phyloP scores from a whole-genome alignment of 1,140 invertebrate genomes.

The Heliconius melpomene region DNA sequence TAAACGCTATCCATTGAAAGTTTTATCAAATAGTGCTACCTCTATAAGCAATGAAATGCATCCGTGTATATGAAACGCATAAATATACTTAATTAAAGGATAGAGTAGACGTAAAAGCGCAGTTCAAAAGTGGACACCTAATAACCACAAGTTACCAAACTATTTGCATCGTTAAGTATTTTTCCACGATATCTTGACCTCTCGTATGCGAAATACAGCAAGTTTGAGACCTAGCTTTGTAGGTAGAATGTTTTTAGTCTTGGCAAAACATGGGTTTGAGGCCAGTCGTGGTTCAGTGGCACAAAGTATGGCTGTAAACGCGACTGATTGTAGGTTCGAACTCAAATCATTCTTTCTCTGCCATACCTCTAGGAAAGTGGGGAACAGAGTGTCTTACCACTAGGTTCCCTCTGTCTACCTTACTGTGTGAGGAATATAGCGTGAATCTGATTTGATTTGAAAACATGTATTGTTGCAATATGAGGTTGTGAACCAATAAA shows the following conservation, averaged over 20 bases:
- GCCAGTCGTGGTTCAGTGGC: too few relatives aligned
- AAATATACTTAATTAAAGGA: not conserved
- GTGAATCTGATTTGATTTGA: too few relatives aligned
- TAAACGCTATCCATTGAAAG: slow-evolving; percentile 17
- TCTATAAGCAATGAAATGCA: not conserved
- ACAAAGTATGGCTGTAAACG: too few relatives aligned
- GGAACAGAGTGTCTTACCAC: too few relatives aligned
- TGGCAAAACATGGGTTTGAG: not conserved
- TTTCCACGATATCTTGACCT: slow-evolving; percentile 59
- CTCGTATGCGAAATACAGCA: slow-evolving; percentile 23
- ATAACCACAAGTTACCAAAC: slow-evolving; percentile 61
- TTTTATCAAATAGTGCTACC: not conserved
- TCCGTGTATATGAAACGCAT: not conserved
- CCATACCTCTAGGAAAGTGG: too few relatives aligned
- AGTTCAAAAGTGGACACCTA: slow-evolving; percentile 44
- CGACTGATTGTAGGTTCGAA: too few relatives aligned
- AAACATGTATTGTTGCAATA: not conserved
- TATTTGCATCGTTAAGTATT: slow-evolving; percentile 61
- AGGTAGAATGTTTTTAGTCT: not conserved
- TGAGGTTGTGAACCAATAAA: not conserved
- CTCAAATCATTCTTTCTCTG: too few relatives aligned
- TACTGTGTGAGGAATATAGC: too few relatives aligned
- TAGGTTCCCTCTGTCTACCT: too few relatives aligned
- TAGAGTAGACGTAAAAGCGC: slow-evolving; percentile 16
- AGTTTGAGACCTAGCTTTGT: not conserved